Evolutionary conservation across 2,113 vertebrate genomes (phyloP).

Genomic region (Tympanuchus pallidicinctus): DNA sequence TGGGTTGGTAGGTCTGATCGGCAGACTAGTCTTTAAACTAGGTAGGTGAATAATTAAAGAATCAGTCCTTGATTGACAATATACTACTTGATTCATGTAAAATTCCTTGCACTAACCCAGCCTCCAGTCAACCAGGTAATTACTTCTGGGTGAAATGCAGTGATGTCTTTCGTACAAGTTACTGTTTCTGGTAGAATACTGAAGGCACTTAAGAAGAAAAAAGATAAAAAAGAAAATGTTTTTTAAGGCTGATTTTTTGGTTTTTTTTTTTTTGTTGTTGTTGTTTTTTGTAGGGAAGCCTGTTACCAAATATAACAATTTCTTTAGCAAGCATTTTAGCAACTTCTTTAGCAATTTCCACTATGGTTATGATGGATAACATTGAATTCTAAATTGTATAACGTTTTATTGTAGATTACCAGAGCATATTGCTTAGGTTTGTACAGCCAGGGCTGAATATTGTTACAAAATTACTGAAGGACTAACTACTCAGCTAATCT

Average conservation of each 20-base stretch:
- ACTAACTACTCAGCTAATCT: background rate
- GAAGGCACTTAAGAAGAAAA: background rate
- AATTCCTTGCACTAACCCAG: background rate
- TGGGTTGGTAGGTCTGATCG: background rate
- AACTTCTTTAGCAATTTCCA: conserved; percentile 10
- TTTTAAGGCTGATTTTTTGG: background rate
- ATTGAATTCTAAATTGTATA: background rate
- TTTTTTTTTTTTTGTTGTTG: no score
- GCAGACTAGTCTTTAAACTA: background rate
- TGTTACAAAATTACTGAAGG: background rate
- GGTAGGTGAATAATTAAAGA: conserved; percentile 22
- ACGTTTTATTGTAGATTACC: background rate
- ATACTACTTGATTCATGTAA: background rate
- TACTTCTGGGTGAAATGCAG: background rate
- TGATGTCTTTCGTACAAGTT: background rate
- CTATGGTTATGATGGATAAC: background rate
- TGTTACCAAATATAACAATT: background rate
- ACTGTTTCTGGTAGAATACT: background rate
- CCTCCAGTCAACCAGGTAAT: conserved; percentile 13
- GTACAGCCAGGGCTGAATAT: background rate
- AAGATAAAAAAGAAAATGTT: background rate
- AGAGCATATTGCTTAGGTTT: background rate
- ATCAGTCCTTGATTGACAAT: background rate
- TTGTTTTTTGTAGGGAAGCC: background rate
- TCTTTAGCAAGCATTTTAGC: background rate